phyloP scores from a whole-genome alignment of 2,888 invertebrate genomes.

The Acanthosepion esculentum region DNA sequence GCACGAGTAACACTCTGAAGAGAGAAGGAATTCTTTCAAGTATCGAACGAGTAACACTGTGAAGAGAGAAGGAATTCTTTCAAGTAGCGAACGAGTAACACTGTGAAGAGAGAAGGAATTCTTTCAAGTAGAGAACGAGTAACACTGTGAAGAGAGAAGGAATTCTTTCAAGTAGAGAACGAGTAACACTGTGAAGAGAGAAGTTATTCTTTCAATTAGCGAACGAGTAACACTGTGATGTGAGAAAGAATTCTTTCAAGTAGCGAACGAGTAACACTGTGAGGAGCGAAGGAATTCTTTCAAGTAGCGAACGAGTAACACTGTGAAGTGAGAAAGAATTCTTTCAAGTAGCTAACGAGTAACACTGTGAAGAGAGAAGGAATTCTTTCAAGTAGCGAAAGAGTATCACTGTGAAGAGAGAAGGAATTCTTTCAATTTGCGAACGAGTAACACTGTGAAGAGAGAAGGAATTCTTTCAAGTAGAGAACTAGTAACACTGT shows the following conservation, averaged over 20 bases:
- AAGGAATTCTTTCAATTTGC: neutral
- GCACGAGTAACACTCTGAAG: neutral
- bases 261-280: neutral
- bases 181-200: neutral
- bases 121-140: too few species aligned
- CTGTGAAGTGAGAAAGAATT: conserved; percentile 59
- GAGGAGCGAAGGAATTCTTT: too few species aligned
- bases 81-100: neutral
- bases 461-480: too few species aligned
- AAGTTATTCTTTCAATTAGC: too few species aligned
- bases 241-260: neutral
- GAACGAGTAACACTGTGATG: too few species aligned
- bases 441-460: neutral
- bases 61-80: conserved; percentile 46
- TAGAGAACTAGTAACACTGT: too few species aligned
- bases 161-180: neutral
- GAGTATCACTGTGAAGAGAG: conserved; percentile 64
- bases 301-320: too few species aligned
- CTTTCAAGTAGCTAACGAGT: neutral
- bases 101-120: too few species aligned
- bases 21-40: too few species aligned
- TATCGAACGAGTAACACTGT: too few species aligned
- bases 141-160: conserved; percentile 61
- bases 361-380: too few species aligned
- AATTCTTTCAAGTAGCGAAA: too few species aligned